These are phyloP conservation scores for Dimorphilus gyrociliatus DNA, from an alignment of 2,888 invertebrate species.

Conservation along the genomic window DNA sequence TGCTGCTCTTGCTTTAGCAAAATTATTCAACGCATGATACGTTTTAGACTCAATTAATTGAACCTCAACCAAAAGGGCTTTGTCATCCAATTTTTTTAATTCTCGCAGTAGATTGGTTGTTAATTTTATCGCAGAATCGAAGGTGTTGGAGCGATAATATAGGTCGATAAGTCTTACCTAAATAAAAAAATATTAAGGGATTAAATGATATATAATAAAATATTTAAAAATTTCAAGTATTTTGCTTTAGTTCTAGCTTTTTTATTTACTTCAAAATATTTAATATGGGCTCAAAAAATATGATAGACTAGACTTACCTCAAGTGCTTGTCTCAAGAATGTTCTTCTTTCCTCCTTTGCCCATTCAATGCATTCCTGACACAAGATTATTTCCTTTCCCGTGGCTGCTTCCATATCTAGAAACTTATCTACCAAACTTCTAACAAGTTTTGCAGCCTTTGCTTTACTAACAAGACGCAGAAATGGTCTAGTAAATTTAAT, in stretches of 20 bases:
- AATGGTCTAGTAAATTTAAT: conserved; percentile 91
- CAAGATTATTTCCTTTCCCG: conserved; percentile 67
- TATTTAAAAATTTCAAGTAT: too few species aligned
- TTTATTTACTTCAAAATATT: too few species aligned
- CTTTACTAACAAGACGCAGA: conserved; percentile 83
- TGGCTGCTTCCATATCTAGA: conserved; percentile 84
- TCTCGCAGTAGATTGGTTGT: conserved; percentile 76
- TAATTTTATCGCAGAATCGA: not conserved
- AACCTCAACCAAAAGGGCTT: conserved; percentile 93
- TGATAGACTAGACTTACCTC: too few species aligned
- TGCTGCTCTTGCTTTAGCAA: conserved; percentile 80
- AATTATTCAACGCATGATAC: conserved; percentile 87
- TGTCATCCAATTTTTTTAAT: conserved; percentile 95
- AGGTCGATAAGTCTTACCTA: too few species aligned
- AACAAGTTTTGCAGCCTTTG: conserved; percentile 95
- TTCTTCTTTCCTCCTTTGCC: conserved; percentile 93
- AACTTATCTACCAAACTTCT: conserved; percentile 91
- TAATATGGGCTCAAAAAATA: too few species aligned
- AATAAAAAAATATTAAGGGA: too few species aligned
- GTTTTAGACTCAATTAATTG: conserved; percentile 95
- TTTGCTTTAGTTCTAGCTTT: too few species aligned
- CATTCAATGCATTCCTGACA: conserved; percentile 89
- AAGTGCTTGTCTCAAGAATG: conserved; percentile 84
- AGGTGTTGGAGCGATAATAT: too few species aligned
- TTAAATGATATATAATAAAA: too few species aligned